phyloP scores from a whole-genome alignment of 1,140 invertebrate species.

The Nymphalis io region DNA sequence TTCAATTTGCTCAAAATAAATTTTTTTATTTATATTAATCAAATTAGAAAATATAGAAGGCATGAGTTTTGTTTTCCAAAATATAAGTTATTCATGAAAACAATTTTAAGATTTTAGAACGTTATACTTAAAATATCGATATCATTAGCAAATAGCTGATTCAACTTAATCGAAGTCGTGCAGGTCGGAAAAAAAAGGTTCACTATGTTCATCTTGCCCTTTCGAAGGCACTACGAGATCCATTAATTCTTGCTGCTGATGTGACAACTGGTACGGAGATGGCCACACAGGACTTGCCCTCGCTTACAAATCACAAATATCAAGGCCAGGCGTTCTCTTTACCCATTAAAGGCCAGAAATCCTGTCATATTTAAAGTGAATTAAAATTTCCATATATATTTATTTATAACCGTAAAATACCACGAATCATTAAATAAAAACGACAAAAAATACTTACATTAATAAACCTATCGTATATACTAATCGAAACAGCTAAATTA shows the following conservation, averaged over 20 bases:
- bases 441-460: neutral
- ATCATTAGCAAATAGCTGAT: too few species aligned
- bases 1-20: too few species aligned
- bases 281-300: conserved; percentile 15
- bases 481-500: neutral
- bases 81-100: too few species aligned
- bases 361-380: neutral
- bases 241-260: conserved; percentile 10
- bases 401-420: too few species aligned
- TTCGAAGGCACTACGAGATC: neutral
- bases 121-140: too few species aligned
- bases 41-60: too few species aligned
- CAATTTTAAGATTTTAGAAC: too few species aligned
- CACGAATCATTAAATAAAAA: too few species aligned
- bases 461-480: neutral
- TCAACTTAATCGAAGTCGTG: too few species aligned
- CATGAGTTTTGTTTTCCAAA: too few species aligned
- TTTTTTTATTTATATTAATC: too few species aligned
- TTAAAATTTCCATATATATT: neutral
- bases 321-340: conserved; percentile 21
- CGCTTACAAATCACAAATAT: conserved; percentile 11
- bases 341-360: conserved; percentile 2
- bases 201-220: neutral
- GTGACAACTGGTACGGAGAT: neutral
- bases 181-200: too few species aligned